Evolutionary conservation across 2,888 invertebrate species (phyloP).

Genomic region (Stratiomys singularior): DNA sequence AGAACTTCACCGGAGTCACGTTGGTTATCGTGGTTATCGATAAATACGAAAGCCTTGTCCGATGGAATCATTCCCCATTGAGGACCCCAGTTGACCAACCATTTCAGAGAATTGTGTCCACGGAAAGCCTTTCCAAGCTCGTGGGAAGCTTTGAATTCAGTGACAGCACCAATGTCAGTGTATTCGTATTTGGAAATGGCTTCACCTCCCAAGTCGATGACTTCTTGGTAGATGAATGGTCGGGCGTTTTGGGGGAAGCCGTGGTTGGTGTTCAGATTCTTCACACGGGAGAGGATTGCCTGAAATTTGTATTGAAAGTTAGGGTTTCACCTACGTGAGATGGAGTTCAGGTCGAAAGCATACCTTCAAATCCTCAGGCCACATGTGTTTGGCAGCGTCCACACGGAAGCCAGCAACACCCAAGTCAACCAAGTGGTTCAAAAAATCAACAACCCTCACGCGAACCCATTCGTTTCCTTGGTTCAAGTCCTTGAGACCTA

Average conservation of each 20-base stretch:
- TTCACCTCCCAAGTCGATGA: conserved; percentile 75
- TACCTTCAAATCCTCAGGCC: conserved; percentile 75
- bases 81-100: conserved; percentile 73
- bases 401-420: conserved; percentile 89
- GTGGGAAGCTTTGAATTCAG: conserved; percentile 73
- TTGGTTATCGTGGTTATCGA: conserved; percentile 94
- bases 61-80: conserved; percentile 74
- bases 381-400: conserved; percentile 74
- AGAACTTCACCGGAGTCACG: conserved; percentile 69
- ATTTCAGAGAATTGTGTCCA: conserved; percentile 73
- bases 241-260: conserved; percentile 73
- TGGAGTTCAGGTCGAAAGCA: background rate
- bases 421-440: conserved; percentile 65
- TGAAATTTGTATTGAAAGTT: too few species aligned
- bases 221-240: conserved; percentile 80
- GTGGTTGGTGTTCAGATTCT: conserved; percentile 72
- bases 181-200: conserved; percentile 65
- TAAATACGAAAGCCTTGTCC: conserved; percentile 75
- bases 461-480: conserved; percentile 72
- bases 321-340: too few species aligned
- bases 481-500: conserved; percentile 67
- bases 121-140: conserved; percentile 68
- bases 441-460: conserved; percentile 66
- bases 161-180: conserved; percentile 72
- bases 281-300: conserved; percentile 71